Base-by-base conservation (phyloP, 1,140 invertebrate genomes). In the Lethrus apterus region DNA sequence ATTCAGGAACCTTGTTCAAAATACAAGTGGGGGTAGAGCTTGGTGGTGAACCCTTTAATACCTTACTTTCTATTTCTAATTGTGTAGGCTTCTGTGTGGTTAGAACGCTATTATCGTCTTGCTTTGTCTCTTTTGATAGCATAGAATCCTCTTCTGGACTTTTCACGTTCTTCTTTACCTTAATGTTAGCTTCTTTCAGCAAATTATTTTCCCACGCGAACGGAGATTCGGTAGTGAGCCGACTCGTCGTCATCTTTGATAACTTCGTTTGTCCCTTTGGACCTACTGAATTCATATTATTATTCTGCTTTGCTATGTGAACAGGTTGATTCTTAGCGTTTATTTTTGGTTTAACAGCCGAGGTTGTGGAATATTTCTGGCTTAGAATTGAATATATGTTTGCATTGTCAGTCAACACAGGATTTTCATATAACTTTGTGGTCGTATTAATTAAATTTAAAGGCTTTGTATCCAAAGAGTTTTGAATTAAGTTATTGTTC, bases 121-220 rank as follows among this genome's bases (percentile, higher is more conserved):
- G 21, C 24, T 29, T 21, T 5, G 40, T 21, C 0, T 19, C 21
- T 2, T 18, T 19, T 15, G 14, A 26, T 14, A 14, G 19, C 14
- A 26, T 21, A 14, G 17, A 23, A 14, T 24, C 10, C 13, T 23
- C 21, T 8, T 18, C 24, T n/a, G 11, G 21, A 18, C n/a, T 42
- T 5, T 26, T 42, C 23, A n/a, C 19, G 21, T 29, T 19, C 14
- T 10, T 14, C 29, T 42, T 42, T 17, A 42, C 21, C 19, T 42
- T 42, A 4, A 42, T 42, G 19, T 42, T 42, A 9, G 23, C 40
- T 10, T 42, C 40, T 13, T 42, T 42, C 23, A 42, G 11, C 2
- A 42, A 14, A 15, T 42, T 42, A 17, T 24, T 29, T 13, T 42
- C 40, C 40, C 40, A 42, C 24, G 23, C 13, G 2, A 42, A 29